Evolutionary conservation across 2,113 vertebrate genomes (phyloP).

Genomic region (Tachycineta bicolor): DNA sequence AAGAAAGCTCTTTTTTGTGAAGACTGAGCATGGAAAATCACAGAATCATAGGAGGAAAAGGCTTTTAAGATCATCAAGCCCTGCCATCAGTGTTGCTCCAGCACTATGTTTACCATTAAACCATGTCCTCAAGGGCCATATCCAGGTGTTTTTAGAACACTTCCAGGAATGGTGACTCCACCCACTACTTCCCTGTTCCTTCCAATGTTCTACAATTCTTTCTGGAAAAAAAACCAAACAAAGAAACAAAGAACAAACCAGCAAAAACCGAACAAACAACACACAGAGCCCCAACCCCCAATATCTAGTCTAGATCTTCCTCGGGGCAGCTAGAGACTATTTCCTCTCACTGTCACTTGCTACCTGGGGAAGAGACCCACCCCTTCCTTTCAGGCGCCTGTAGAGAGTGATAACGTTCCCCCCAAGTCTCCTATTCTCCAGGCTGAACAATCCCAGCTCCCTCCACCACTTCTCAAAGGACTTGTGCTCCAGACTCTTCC

Average conservation of each 20-base stretch:
- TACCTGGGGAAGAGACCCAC: background rate
- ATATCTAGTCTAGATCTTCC: background rate
- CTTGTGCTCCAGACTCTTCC: background rate
- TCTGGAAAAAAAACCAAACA: background rate
- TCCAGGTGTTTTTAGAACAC: background rate
- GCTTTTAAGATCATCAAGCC: background rate
- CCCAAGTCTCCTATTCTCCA: background rate
- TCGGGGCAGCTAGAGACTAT: background rate
- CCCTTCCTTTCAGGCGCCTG: background rate
- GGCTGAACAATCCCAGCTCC: too few species aligned
- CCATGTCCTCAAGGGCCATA: too few species aligned
- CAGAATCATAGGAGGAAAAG: background rate
- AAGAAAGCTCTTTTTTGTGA: background rate
- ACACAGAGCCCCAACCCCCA: background rate
- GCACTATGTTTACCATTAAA: background rate
- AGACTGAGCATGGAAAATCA: background rate
- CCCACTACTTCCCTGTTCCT: background rate
- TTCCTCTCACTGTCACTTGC: background rate
- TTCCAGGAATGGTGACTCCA: background rate
- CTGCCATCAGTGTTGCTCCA: background rate
- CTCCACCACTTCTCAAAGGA: fast-evolving
- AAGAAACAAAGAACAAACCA: background rate
- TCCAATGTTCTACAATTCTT: background rate
- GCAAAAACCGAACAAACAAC: background rate
- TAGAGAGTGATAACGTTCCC: background rate